A percentile compares a stretch with the other conserved stretches of the same genome.
Evolutionary conservation across 2,797 vertebrate genomes (phyloP).

Genomic region (Lateolabrax maculatus): DNA sequence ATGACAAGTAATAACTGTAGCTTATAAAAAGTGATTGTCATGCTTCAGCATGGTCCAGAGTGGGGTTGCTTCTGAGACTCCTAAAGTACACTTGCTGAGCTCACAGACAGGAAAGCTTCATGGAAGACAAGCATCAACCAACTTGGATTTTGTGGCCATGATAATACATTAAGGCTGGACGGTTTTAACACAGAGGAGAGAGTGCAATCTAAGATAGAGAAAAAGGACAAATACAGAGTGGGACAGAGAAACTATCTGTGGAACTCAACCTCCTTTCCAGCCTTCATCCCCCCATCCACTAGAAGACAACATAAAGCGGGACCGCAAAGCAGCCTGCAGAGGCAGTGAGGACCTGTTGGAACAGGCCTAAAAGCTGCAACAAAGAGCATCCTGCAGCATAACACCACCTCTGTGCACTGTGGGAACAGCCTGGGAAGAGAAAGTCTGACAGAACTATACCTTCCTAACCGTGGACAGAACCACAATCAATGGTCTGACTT

Average conservation of each 20-base stretch:
- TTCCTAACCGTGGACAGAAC: conserved; percentile 39
- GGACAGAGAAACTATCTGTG: conserved; percentile 34
- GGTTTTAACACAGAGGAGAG: conserved; percentile 10
- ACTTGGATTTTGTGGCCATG: neutral
- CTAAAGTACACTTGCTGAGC: neutral
- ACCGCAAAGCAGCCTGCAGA: conserved; percentile 75
- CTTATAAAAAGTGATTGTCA: conserved; percentile 66
- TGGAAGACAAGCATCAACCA: neutral
- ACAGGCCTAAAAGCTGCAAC: conserved; percentile 84
- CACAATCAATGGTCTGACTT: conserved; percentile 26
- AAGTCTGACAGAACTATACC: conserved; percentile 37
- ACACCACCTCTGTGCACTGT: conserved; percentile 74
- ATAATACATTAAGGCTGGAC: neutral
- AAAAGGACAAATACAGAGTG: conserved; percentile 25
- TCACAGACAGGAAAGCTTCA: neutral
- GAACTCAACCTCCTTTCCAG: conserved; percentile 30
- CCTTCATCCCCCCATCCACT: conserved; percentile 57
- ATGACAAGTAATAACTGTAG: conserved; percentile 66
- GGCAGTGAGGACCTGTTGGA: conserved; percentile 80
- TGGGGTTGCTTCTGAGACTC: conserved; percentile 27
- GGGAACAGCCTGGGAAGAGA: conserved; percentile 58
- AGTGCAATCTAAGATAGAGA: neutral
- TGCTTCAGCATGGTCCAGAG: conserved; percentile 51
- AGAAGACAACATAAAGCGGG: conserved; percentile 79
- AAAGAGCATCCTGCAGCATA: conserved; percentile 83